Evolutionary conservation across 2,797 vertebrate genomes (phyloP).

Genomic region (Spinus olivaceus): DNA sequence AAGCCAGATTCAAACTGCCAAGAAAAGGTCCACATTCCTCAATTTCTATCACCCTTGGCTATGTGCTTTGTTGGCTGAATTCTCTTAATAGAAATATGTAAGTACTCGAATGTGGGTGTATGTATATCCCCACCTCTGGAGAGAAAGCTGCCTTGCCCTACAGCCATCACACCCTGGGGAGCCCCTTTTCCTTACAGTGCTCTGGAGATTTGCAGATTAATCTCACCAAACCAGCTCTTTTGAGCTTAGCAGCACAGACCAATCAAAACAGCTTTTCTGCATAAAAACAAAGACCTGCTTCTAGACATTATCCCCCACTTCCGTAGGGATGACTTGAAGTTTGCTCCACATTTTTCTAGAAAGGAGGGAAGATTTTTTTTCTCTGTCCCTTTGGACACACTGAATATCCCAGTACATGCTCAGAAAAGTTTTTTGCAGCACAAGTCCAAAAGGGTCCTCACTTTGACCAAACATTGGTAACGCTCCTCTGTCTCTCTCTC

Average conservation of each 20-base stretch:
- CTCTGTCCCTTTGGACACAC: background rate
- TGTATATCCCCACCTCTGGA: background rate
- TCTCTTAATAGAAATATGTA: background rate
- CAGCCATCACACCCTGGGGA: background rate
- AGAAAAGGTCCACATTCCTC: slow-evolving; percentile 50
- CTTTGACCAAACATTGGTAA: background rate
- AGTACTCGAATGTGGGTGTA: background rate
- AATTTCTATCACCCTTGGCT: slow-evolving; percentile 38
- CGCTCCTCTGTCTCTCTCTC: accelerated
- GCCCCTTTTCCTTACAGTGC: background rate
- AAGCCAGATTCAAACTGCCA: slow-evolving; percentile 35
- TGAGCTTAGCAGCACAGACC: background rate
- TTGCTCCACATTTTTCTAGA: background rate
- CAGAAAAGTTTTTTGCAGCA: background rate
- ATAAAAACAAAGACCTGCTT: background rate
- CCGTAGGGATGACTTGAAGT: background rate
- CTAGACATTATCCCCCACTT: background rate
- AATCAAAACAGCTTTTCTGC: background rate
- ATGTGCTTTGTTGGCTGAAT: slow-evolving; percentile 25
- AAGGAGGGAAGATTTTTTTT: background rate
- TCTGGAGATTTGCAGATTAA: background rate
- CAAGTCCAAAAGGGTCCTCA: background rate
- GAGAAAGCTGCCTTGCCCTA: background rate
- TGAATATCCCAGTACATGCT: background rate
- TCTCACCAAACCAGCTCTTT: background rate